Base-by-base conservation (phyloP, 2,797 vertebrate genomes). In the Enteromius radiatus region DNA sequence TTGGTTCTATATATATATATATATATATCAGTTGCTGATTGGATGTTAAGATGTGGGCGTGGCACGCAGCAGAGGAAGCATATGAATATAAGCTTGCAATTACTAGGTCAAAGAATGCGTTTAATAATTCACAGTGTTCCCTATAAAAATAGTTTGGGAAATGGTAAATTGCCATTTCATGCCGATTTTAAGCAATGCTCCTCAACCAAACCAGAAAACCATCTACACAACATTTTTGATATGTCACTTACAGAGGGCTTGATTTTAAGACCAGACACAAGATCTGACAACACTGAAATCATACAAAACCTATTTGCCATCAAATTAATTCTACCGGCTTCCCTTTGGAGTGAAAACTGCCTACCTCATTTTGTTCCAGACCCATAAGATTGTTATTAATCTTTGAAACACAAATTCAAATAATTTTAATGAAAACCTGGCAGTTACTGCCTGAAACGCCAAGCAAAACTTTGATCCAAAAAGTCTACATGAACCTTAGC, bases 231-330 rank as follows among this genome's bases (percentile, higher is more conserved):
- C 65, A n/a, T 36, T 21, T n/a, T 5, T n/a, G 64, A n/a, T 1
- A 11, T 38, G 64, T 19, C 31, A 0, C 21, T 14, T 14, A 23
- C 1, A 1, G n/a, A 0, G 1, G 1, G 11, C 38, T 9, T 1
- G 1, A 1, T 43, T 47, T 23, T 56, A 4, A 23, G 54, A 56
- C 54, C n/a, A 23, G 10, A n/a, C 28, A 14, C 26, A 26, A 31
- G 59, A 64, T 33, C 28, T 17, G 61, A 15, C 15, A 65, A 65
- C 17, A 65, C 7, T 28, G 26, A 28, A 61, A 61, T 23, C 47
- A 14, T 74, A 8, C 28, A 10, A 52, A 73, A 33, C 45, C n/a
- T 2, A 33, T n/a, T n/a, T 3, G 1, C 19, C 45, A n/a, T 4
- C 28, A 8, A 12, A 3, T 36, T 3, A 4, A 23, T 36, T 36